phyloP scores from a whole-genome alignment of 2,888 invertebrate species.

The Cosmia pyralina region DNA sequence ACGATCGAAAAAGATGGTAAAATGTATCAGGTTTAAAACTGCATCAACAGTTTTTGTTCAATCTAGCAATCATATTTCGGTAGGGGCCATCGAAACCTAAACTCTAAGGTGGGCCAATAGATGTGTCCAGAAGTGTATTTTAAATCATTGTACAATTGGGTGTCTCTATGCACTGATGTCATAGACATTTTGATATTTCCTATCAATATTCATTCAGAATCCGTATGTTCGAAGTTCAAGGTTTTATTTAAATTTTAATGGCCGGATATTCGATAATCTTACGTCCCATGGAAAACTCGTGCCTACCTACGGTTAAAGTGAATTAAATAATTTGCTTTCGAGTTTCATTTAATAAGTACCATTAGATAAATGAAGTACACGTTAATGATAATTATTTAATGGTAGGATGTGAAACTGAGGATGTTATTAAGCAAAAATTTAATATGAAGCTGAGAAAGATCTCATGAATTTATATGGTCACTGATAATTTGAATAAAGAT shows the following conservation, averaged over 20 bases:
- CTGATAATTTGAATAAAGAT: conserved; percentile 9
- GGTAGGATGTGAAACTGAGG: conserved; percentile 56
- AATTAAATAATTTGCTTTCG: conserved; percentile 58
- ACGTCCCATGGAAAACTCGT: conserved; percentile 44
- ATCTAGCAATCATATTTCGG: too few relatives aligned
- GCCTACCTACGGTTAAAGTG: conserved; percentile 28
- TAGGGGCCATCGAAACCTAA: too few relatives aligned
- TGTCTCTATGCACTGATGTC: conserved; percentile 6
- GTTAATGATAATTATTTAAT: conserved; percentile 65
- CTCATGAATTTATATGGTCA: conserved; percentile 30
- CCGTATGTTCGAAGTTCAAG: conserved; percentile 46
- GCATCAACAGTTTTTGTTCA: too few relatives aligned
- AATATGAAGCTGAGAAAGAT: conserved; percentile 41
- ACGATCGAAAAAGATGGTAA: too few relatives aligned
- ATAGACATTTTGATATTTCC: conserved; percentile 13
- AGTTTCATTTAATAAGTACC: conserved; percentile 59
- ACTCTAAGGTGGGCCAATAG: too few relatives aligned
- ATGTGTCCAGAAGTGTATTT: too few relatives aligned
- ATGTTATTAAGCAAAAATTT: conserved; percentile 55
- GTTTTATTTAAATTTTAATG: conserved; percentile 44
- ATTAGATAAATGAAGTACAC: conserved; percentile 58
- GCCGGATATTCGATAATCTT: conserved; percentile 52
- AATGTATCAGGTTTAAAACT: too few relatives aligned
- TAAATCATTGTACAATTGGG: too few relatives aligned
- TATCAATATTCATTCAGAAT: conserved; percentile 11